These are phyloP conservation scores for Diadegma fenestrale DNA, from an alignment of 2,888 invertebrate genomes.

Conservation along the genomic window DNA sequence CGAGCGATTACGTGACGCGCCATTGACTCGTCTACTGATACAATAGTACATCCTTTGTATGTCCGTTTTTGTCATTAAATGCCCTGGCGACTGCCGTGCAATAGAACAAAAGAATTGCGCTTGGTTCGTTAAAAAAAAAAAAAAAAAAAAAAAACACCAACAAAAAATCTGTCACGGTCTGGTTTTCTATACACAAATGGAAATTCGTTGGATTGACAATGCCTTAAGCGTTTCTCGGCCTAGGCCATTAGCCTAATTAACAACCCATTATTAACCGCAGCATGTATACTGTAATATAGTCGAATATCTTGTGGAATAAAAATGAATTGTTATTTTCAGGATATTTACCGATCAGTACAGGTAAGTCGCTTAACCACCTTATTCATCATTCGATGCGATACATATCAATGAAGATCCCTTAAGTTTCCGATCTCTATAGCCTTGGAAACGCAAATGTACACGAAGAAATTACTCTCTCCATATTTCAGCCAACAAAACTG, in stretches of 20 bases:
- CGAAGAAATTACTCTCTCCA: neutral
- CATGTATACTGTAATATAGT: conserved; percentile 75
- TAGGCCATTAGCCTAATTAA: conserved; percentile 29
- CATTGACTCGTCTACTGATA: conserved; percentile 26
- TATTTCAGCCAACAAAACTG: neutral
- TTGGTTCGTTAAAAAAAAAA: neutral
- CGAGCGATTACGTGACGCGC: conserved; percentile 37
- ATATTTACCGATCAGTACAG: conserved; percentile 84
- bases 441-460: conserved; percentile 7
- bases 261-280: conserved; percentile 74
- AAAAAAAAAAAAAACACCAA: neutral
- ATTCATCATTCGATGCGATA: conserved; percentile 65
- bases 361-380: conserved; percentile 80
- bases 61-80: conserved; percentile 27
- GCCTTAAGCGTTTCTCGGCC: conserved; percentile 18
- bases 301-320: conserved; percentile 79
- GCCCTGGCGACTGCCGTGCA: conserved; percentile 1
- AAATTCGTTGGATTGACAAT: conserved; percentile 48
- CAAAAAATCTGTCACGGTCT: neutral
- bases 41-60: conserved; percentile 35
- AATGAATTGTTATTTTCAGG: conserved; percentile 82
- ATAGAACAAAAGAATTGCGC: conserved; percentile 6
- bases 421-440: conserved; percentile 4
- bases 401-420: conserved; percentile 71
- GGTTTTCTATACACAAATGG: conserved; percentile 37